A percentile compares a stretch with the other conserved stretches of the same genome.
Conservation (phyloP, 2,888 invertebrate species). For the Eupithecia subumbrata region DNA sequence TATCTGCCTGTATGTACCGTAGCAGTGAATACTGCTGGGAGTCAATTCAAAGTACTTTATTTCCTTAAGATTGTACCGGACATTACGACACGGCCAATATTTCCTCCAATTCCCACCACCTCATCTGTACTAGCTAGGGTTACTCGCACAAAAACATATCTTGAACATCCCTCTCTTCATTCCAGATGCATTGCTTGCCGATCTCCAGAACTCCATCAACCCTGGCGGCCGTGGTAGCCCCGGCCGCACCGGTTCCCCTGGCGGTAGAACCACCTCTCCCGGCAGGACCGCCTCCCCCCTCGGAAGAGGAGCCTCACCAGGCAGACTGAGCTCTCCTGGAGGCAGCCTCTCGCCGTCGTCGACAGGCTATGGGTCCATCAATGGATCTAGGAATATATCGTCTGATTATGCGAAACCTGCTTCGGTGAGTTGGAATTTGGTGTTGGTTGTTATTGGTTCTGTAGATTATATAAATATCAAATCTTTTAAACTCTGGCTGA, state of each 20-base stretch:
- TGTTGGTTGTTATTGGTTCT: background rate
- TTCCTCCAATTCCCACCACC: background rate
- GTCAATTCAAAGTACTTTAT: background rate
- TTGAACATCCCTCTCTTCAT: slow-evolving; percentile 50
- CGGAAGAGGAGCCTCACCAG: slow-evolving; percentile 79
- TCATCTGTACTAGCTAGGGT: background rate
- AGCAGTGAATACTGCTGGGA: background rate
- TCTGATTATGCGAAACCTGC: slow-evolving; percentile 82
- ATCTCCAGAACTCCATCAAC: slow-evolving; percentile 96
- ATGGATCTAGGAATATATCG: slow-evolving; percentile 85
- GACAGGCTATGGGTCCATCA: slow-evolving; percentile 91
- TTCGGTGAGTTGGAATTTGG: slow-evolving; percentile 82
- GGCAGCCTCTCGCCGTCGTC: slow-evolving; percentile 82
- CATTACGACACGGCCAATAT: background rate
- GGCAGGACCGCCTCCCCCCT: slow-evolving; percentile 52
- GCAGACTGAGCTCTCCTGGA: slow-evolving; percentile 76
- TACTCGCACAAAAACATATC: background rate
- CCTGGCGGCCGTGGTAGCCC: slow-evolving; percentile 83
- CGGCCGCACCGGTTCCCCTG: slow-evolving; percentile 74
- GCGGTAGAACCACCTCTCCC: slow-evolving; percentile 66
- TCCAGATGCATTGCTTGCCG: slow-evolving; percentile 97
- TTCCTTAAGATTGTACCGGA: background rate
- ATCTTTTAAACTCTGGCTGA: slow-evolving; percentile 57
- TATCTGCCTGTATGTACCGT: background rate
- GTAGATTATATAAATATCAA: background rate